Conservation (phyloP, 2,113 vertebrate species). For the Epinephelus lanceolatus region DNA sequence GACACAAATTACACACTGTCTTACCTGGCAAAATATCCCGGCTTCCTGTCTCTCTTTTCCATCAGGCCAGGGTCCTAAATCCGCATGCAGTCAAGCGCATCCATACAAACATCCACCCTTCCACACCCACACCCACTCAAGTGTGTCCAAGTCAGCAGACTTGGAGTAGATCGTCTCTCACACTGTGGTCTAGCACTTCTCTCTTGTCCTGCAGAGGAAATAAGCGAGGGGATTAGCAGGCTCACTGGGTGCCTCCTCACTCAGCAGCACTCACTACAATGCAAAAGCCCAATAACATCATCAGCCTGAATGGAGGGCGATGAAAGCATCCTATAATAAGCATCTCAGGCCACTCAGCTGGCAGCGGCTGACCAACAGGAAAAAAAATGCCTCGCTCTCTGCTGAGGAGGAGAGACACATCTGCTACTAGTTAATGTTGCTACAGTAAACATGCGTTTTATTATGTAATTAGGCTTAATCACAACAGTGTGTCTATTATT, state of each 20-base stretch:
- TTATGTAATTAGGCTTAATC: constrained; percentile 20
- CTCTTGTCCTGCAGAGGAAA: constrained; percentile 57
- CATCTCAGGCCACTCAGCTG: constrained; percentile 41
- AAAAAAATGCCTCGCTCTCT: constrained; percentile 21
- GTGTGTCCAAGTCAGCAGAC: constrained; percentile 47
- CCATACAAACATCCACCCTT: constrained; percentile 50
- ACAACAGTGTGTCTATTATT: neutral
- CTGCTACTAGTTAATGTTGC: constrained; percentile 35
- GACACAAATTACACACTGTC: neutral
- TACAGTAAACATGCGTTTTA: constrained; percentile 21
- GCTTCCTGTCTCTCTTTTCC: constrained; percentile 83
- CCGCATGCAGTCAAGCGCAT: constrained; percentile 46
- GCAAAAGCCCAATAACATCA: constrained; percentile 42
- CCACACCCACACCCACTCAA: neutral
- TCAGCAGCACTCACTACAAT: constrained; percentile 35
- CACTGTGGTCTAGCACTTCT: constrained; percentile 38
- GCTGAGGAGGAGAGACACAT: constrained; percentile 19
- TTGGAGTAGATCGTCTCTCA: constrained; percentile 44
- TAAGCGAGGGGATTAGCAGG: constrained; percentile 35
- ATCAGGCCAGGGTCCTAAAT: constrained; percentile 69
- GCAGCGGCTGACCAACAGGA: constrained; percentile 39
- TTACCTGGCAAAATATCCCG: constrained; percentile 84
- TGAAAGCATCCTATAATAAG: constrained; percentile 58
- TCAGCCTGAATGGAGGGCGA: constrained; percentile 52
- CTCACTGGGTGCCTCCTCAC: constrained; percentile 29